Conservation (phyloP, 1,140 invertebrate genomes). For the Thrips palmi region DNA sequence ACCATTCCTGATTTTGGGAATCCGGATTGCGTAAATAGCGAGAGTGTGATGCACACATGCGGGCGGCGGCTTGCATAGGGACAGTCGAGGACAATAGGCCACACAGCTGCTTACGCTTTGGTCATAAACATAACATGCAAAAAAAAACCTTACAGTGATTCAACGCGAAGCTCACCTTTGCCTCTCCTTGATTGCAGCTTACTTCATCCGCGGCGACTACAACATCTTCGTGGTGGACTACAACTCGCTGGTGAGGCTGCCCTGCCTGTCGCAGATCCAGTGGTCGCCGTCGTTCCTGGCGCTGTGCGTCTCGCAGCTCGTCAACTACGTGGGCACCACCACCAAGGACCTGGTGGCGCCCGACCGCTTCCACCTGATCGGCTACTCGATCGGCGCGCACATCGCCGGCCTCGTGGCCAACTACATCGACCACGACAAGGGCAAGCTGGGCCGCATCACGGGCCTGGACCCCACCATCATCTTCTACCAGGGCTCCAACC, state of each 20-base stretch:
- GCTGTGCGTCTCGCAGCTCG: conserved; percentile 62
- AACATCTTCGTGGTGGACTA: conserved; percentile 80
- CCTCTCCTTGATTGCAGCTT: conserved; percentile 31
- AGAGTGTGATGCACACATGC: no score
- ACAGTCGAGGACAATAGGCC: no score
- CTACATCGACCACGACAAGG: conserved; percentile 35
- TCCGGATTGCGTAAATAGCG: no score
- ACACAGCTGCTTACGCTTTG: no score
- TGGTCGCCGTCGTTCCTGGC: conserved; percentile 65
- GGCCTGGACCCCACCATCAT: conserved; percentile 67
- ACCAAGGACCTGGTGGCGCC: conserved; percentile 47
- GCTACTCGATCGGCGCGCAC: conserved; percentile 71
- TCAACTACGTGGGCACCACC: conserved; percentile 59
- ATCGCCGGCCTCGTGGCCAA: conserved; percentile 66
- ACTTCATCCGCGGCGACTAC: conserved; percentile 58
- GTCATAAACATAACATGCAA: no score
- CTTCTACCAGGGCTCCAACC: conserved; percentile 55
- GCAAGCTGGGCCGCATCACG: conserved; percentile 64
- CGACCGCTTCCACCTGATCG: conserved; percentile 57
- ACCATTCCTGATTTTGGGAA: no score
- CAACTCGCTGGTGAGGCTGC: conserved; percentile 55
- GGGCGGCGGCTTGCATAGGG: no score
- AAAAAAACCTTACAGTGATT: no score
- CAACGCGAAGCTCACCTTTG: no score
- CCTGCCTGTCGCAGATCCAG: conserved; percentile 60